Evolutionary conservation across 2,797 vertebrate genomes (phyloP).

Genomic region (Hipposideros larvatus): DNA sequence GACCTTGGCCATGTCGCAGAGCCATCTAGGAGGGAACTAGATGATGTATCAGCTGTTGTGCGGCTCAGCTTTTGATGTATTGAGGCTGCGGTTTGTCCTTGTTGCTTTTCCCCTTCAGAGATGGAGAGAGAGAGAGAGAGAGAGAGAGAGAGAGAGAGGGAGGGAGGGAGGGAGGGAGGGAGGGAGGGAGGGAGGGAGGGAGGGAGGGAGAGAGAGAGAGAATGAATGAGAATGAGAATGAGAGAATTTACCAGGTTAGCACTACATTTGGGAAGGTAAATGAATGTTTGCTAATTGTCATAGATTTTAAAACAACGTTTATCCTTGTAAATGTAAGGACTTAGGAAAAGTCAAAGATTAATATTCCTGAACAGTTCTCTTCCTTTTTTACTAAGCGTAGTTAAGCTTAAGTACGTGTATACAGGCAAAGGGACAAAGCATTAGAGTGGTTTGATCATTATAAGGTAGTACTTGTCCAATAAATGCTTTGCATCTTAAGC

Average conservation of each 20-base stretch:
- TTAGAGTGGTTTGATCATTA: constrained; percentile 1
- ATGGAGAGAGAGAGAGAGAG: background rate
- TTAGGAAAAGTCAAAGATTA: constrained; percentile 23
- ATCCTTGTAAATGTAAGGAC: constrained; percentile 21
- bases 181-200: background rate
- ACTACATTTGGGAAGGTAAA: background rate
- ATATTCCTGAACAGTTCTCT: constrained; percentile 38
- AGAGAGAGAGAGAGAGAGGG: too few species aligned
- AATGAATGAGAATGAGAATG: too few species aligned
- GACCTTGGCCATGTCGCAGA: constrained; percentile 34
- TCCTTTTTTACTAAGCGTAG: background rate
- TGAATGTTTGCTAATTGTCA: constrained; percentile 13
- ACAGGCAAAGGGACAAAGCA: background rate
- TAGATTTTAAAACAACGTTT: constrained; percentile 50
- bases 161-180: background rate
- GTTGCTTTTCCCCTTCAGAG: constrained; percentile 51
- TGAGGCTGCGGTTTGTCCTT: constrained; percentile 63
- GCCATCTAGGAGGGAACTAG: constrained; percentile 17
- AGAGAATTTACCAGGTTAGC: background rate
- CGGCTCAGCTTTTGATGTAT: constrained; percentile 38
- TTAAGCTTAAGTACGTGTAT: constrained; percentile 32
- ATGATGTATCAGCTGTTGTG: constrained; percentile 35
- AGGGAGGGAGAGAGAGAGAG: background rate
- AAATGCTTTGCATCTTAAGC: background rate
- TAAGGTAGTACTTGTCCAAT: background rate